phyloP scores from a whole-genome alignment of 2,888 invertebrate genomes.

The Antheraea yamamai region DNA sequence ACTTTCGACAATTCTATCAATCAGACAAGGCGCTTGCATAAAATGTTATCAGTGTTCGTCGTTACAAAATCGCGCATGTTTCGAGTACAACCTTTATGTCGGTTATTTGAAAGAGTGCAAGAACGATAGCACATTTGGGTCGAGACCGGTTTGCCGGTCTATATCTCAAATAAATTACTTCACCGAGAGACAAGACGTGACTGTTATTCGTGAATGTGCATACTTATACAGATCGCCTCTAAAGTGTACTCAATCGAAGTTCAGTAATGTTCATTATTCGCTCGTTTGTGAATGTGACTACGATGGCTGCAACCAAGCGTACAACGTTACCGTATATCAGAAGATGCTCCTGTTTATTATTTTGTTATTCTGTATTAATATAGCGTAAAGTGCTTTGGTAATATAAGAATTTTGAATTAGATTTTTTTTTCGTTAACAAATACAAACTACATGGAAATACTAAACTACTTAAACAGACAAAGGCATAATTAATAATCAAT shows the following conservation, averaged over 20 bases:
- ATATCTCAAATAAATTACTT: constrained; percentile 66
- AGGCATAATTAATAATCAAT: background rate
- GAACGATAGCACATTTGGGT: constrained; percentile 27
- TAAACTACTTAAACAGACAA: background rate
- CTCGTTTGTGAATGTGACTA: constrained; percentile 61
- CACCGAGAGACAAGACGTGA: constrained; percentile 50
- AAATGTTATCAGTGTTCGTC: constrained; percentile 72
- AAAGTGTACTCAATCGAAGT: constrained; percentile 55
- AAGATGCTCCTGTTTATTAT: constrained; percentile 7
- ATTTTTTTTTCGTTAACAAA: background rate
- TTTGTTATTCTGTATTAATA: background rate
- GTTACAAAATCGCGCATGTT: constrained; percentile 48
- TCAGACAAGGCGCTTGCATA: constrained; percentile 38
- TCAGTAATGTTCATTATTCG: constrained; percentile 63
- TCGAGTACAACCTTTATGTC: constrained; percentile 49
- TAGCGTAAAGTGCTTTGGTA: background rate
- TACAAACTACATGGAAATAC: background rate
- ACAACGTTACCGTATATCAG: constrained; percentile 13
- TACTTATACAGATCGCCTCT: constrained; percentile 53
- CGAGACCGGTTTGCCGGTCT: constrained; percentile 55
- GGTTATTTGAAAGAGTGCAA: constrained; percentile 53
- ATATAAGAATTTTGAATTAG: background rate
- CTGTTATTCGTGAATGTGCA: constrained; percentile 65
- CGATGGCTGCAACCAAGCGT: constrained; percentile 62
- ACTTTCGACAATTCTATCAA: constrained; percentile 37